phyloP scores from a whole-genome alignment of 2,113 vertebrate species.

The Percopsis transmontana region DNA sequence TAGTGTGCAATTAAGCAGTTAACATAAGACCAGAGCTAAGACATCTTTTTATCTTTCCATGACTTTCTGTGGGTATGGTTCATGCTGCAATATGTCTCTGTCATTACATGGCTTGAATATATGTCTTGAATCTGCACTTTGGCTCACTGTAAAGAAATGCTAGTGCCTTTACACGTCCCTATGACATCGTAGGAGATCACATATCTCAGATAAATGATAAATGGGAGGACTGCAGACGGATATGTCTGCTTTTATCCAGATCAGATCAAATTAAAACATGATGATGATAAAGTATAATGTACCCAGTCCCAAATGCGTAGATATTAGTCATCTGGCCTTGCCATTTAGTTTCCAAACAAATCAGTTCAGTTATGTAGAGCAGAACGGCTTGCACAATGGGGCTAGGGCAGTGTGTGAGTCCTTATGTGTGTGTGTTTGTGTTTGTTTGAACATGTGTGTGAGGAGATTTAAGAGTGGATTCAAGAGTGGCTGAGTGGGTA shows the following conservation, averaged over 20 bases:
- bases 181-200: too few species aligned
- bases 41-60: background rate
- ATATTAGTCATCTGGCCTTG: constrained; percentile 25
- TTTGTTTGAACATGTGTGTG: background rate
- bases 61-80: background rate
- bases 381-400: background rate
- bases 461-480: constrained; percentile 10
- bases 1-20: background rate
- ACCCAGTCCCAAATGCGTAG: background rate
- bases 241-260: background rate
- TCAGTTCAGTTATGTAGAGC: constrained; percentile 55
- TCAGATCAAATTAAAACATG: background rate
- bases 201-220: background rate
- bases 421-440: background rate
- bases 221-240: background rate
- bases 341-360: constrained; percentile 42
- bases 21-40: background rate
- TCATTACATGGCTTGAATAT: background rate
- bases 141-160: background rate
- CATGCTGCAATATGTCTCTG: background rate
- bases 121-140: background rate
- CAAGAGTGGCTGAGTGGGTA: constrained; percentile 22
- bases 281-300: background rate
- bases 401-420: background rate
- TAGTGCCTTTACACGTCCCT: too few species aligned